These are phyloP conservation scores for Pharmacophagus antenor DNA, from an alignment of 2,888 invertebrate genomes.

Conservation along the genomic window DNA sequence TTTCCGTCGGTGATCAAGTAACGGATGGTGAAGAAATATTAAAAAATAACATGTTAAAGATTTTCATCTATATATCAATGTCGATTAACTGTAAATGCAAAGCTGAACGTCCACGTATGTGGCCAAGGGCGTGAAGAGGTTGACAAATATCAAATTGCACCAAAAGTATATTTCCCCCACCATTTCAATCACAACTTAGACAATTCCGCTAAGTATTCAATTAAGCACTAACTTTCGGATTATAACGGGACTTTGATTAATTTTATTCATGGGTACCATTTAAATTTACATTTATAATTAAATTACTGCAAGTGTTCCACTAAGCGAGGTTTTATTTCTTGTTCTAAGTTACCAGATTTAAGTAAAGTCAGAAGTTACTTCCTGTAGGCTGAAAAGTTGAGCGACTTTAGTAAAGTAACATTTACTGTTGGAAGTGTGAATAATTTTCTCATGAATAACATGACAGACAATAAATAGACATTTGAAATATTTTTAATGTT, in stretches of 20 bases:
- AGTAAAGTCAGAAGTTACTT: not conserved
- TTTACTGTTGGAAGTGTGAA: too few species aligned
- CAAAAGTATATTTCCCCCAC: not conserved
- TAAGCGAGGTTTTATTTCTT: not conserved
- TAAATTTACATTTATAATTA: constrained; percentile 2
- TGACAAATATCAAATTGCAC: not conserved
- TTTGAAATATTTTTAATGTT: too few species aligned
- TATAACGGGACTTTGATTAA: not conserved
- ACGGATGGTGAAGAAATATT: too few species aligned
- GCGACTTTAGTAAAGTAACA: not conserved
- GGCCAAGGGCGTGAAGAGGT: too few species aligned
- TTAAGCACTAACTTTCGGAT: not conserved
- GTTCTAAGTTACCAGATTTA: not conserved
- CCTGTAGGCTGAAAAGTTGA: too few species aligned
- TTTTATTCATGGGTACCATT: constrained; percentile 4
- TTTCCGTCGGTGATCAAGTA: too few species aligned
- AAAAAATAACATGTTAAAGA: too few species aligned
- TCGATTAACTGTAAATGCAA: too few species aligned
- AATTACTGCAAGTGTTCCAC: not conserved
- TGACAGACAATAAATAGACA: too few species aligned
- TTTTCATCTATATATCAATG: too few species aligned
- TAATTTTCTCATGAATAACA: too few species aligned
- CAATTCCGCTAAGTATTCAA: not conserved
- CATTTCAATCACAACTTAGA: not conserved
- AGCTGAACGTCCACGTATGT: too few species aligned